Percentiles rank a stretch among this genome's conserved stretches.
Conservation (phyloP, 2,797 vertebrate species). For the Micromesistius poutassou region DNA sequence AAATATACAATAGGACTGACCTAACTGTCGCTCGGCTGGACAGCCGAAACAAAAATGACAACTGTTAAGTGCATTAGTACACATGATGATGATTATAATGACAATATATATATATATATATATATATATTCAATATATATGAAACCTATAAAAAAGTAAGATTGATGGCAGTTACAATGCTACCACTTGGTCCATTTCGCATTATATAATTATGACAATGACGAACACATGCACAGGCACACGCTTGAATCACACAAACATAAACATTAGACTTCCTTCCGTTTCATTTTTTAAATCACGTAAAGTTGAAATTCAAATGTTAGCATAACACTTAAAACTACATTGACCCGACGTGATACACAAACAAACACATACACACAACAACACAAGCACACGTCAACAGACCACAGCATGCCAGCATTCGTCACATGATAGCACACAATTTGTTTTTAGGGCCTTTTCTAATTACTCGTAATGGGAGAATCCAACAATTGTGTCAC, state of each 20-base stretch:
- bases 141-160: neutral
- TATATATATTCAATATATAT: neutral
- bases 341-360: neutral
- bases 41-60: neutral
- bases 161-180: neutral
- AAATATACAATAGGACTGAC: neutral
- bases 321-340: neutral
- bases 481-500: neutral
- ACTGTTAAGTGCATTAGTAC: neutral
- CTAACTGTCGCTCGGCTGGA: neutral
- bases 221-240: neutral
- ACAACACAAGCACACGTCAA: neutral
- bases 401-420: neutral
- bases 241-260: neutral
- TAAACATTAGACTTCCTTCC: neutral
- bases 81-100: neutral
- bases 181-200: neutral
- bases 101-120: neutral
- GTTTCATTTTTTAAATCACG: neutral
- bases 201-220: neutral
- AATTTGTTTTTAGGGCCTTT: neutral
- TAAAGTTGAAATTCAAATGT: neutral
- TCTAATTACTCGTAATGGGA: neutral
- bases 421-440: neutral
- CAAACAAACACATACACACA: neutral